A percentile compares a stretch with the other conserved stretches of the same genome.
These are phyloP conservation scores for Aviceda subcristata DNA, from an alignment of 2,113 vertebrate species.

Conservation along the genomic window DNA sequence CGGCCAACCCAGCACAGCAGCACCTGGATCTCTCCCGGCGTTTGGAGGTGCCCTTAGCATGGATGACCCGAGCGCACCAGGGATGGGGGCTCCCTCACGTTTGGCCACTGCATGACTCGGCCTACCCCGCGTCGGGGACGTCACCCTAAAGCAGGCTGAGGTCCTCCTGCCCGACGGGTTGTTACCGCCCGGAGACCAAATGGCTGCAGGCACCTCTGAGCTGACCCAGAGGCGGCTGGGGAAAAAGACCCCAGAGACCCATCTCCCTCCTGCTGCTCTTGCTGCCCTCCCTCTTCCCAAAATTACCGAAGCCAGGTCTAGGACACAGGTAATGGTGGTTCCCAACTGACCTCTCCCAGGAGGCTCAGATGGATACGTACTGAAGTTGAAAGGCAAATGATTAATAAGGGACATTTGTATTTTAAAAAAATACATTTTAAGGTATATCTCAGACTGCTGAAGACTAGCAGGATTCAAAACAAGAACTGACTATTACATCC, in stretches of 20 bases:
- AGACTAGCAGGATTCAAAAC: neutral
- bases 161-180: neutral
- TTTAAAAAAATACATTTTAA: neutral
- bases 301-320: neutral
- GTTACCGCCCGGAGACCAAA: neutral
- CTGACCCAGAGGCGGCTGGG: neutral
- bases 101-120: neutral
- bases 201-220: neutral
- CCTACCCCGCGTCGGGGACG: neutral
- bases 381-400: neutral
- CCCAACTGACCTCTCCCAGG: neutral
- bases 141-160: neutral
- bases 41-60: neutral
- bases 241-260: neutral
- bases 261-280: neutral
- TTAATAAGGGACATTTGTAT: neutral
- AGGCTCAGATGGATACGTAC: neutral
- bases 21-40: neutral
- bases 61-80: fast-evolving
- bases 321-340: neutral
- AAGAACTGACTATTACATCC: neutral
- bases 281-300: neutral
- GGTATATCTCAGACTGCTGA: neutral
- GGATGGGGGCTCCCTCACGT: neutral
- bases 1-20: neutral